Base-by-base conservation (phyloP, 2,888 invertebrate genomes). In the Panzeria rudis region DNA sequence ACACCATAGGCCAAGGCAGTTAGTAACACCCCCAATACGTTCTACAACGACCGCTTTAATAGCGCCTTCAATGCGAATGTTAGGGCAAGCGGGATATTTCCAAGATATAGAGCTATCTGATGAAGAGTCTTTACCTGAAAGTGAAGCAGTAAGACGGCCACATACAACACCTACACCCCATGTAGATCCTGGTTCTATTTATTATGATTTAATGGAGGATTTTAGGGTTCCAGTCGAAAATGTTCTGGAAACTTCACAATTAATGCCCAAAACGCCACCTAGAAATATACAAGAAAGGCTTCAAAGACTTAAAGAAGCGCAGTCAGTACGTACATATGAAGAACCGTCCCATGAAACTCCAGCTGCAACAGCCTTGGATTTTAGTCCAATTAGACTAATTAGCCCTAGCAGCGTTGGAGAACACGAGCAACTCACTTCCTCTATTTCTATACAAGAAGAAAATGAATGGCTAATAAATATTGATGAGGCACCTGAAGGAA, bases 241-340 rank as follows among this genome's bases (percentile, higher is more conserved):
- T 8, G 6, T 23, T 11, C 6, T 75, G 17, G 68, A 81, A 9
- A 25, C 68, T n/a, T 81, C 81, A 7, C 32, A 73, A 23, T 56
- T 84, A 8, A 77, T 77, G 72, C 29, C 11, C 15, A 23, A 78
- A 47, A 78, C 81, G 8, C 79, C 83, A 6, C 69, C 81, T 0
- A 73, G 50, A 29, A 56, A 17, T 15, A 8, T 76, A 56, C 54
- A 62, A 64, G 82, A 81, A 64, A 68, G 73, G 23, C 59, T 78
- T 17, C 44, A 56, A 56, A 61, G 62, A 17, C 47, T 85, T 29
- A 69, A 81, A 56, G 68, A 59, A 50, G 61, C 73, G 0, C 73
- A 81, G n/a, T n/a, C 54, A 29, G 52, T 35, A 25, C 38, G 9
- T 13, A 23, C 8, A 23, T 35, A 56, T 25, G 11, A 4, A 8